Conservation (phyloP, 1,140 invertebrate genomes). For the Acromyrmex heyeri region DNA sequence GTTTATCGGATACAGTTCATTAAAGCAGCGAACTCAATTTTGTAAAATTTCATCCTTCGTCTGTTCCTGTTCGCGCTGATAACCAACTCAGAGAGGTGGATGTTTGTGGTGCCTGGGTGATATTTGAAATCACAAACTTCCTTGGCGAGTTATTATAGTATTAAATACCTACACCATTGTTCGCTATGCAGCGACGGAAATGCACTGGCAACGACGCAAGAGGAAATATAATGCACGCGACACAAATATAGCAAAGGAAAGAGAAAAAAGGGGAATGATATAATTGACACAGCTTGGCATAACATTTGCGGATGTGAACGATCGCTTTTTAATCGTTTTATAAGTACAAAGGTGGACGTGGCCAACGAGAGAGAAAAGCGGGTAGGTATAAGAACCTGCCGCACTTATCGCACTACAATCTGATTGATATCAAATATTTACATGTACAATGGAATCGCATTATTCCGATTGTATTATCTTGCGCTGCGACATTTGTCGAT, state of each 20-base stretch:
- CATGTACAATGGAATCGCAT: slow-evolving; percentile 47
- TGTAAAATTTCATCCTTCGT: slow-evolving; percentile 18
- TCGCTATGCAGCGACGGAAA: background rate
- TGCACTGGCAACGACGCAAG: background rate
- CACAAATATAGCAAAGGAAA: background rate
- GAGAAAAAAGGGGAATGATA: background rate
- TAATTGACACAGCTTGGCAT: background rate
- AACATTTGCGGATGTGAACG: background rate
- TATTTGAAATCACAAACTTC: slow-evolving; percentile 29
- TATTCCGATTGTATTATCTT: slow-evolving; percentile 2
- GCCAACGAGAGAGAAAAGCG: background rate
- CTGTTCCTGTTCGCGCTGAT: background rate
- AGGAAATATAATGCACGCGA: background rate
- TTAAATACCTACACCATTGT: slow-evolving; percentile 58
- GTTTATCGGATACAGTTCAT: slow-evolving; percentile 17
- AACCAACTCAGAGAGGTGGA: slow-evolving; percentile 7
- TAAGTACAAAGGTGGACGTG: slow-evolving; percentile 40
- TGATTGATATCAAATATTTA: slow-evolving; percentile 68
- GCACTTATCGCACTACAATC: slow-evolving; percentile 41
- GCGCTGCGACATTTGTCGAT: slow-evolving; percentile 2
- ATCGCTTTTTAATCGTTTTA: slow-evolving; percentile 59
- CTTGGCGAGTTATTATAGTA: background rate
- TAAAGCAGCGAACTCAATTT: slow-evolving; percentile 46
- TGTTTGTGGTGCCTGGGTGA: slow-evolving; percentile 52
- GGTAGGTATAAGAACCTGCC: background rate